Base-by-base conservation (phyloP, 2,797 vertebrate genomes). In the Denticeps clupeoides region DNA sequence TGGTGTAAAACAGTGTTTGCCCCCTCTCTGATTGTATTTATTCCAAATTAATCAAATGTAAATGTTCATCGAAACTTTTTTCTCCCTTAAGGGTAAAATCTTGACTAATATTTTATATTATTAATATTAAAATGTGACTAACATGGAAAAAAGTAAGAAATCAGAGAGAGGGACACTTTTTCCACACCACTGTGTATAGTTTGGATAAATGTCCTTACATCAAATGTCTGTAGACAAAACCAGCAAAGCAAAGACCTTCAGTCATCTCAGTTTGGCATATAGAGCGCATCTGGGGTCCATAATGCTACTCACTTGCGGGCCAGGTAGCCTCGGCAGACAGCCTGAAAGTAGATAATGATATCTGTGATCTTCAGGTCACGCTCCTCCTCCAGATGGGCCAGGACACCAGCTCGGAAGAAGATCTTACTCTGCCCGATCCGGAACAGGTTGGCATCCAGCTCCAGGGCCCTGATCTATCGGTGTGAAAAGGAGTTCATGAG, bases 361-460 rank as follows among this genome's bases (percentile, higher is more conserved):
- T 97, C 93, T 0, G 93, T 97, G 66, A 98, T 98, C 79, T 98
- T 98, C 65, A 97, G 85, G 60, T 98, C 94, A 31, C 94, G 65
- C 60, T 98, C 93, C 52, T 97, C 93, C 51, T 98, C 94, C 64
- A 98, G 75, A 55, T 98, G 94, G 15, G 94, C 94, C 78, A 98
- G 63, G 41, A 98, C 91, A 9, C 94, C 94, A 3, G 93, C 90
- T 65, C 93, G 86, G 80, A 98, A 98, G 74, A 97, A 98, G 71
- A 98, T 97, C 78, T 97, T 98, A 75, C 94, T 98, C 76, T 98
- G 94, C 53, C 94, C 94, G 18, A 98, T 98, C 44, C 94, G 84
- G 70, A 88, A 97, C 12, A 97, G 77, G 71, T 97, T 98, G 38
- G 88, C 87, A 56, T 98, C 94, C 70, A 98, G 61, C 66, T 97